Percentiles rank a stretch among this genome's conserved stretches.
Evolutionary conservation across 1,140 invertebrate species (phyloP).

Genomic region (Berghia stephanieae): DNA sequence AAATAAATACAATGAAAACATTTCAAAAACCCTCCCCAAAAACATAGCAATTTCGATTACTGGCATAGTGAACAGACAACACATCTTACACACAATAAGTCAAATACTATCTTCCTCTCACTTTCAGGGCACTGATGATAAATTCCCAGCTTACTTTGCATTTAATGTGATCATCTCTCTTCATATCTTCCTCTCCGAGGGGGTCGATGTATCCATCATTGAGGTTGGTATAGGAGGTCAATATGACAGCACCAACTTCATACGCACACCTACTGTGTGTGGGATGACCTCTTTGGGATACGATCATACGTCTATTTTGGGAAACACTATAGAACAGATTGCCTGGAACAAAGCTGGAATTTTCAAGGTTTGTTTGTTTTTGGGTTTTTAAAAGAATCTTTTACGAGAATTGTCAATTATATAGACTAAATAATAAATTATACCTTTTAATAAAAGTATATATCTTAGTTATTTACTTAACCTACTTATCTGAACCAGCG

Average conservation of each 20-base stretch:
- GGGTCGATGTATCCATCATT: constrained; percentile 89
- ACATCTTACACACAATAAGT: not conserved
- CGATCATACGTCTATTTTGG: constrained; percentile 86
- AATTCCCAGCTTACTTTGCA: constrained; percentile 92
- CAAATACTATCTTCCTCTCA: not conserved
- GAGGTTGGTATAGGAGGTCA: constrained; percentile 98
- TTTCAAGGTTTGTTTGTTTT: constrained; percentile 84
- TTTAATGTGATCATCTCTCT: constrained; percentile 94
- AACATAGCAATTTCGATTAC: not conserved
- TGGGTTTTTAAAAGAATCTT: no score
- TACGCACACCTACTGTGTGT: constrained; percentile 75
- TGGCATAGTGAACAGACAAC: no score
- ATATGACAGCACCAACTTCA: constrained; percentile 92
- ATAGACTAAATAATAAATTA: no score
- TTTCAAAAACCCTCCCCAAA: not conserved
- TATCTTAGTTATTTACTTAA: no score
- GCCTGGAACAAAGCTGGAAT: constrained; percentile 96
- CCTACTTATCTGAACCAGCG: no score
- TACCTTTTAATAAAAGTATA: no score
- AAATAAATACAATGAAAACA: no score
- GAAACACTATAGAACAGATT: constrained; percentile 85
- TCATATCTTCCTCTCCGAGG: constrained; percentile 85
- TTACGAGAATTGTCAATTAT: no score
- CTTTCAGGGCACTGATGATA: constrained; percentile 39
- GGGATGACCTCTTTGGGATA: constrained; percentile 91